Conservation (phyloP, 2,113 vertebrate genomes). For the Psilopsiagon aymara region DNA sequence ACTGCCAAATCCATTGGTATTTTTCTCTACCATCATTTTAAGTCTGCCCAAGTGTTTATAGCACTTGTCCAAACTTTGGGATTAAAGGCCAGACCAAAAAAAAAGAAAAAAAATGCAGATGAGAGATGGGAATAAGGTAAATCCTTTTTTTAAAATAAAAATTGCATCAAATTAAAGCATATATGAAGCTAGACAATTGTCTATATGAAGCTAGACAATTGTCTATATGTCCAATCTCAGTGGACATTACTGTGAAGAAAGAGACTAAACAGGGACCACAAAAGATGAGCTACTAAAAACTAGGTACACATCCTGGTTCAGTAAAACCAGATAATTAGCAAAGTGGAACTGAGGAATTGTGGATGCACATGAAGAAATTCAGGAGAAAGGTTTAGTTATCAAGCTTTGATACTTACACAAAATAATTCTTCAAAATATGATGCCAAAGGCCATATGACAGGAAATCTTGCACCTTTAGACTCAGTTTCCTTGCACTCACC, state of each 20-base stretch:
- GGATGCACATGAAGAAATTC: fast-evolving
- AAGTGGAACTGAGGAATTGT: not conserved
- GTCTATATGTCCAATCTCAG: not conserved
- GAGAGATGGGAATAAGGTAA: not conserved
- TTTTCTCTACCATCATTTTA: not conserved
- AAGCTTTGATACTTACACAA: not conserved
- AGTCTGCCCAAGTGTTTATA: not conserved
- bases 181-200: not conserved
- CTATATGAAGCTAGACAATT: not conserved
- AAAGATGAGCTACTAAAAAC: not conserved
- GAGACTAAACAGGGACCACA: not conserved
- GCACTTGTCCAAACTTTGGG: not conserved
- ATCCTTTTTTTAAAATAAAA: not conserved
- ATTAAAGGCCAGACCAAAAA: not conserved
- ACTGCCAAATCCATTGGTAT: not conserved
- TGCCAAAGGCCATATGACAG: not conserved
- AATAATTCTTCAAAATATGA: not conserved
- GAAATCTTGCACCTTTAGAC: not conserved
- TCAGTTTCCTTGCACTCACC: not conserved
- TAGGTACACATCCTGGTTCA: not conserved
- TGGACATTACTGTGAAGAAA: not conserved
- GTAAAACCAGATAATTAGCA: not conserved
- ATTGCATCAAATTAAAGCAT: not conserved
- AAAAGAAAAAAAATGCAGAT: not conserved
- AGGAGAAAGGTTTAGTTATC: not conserved